Percentiles rank a stretch among this genome's conserved stretches.
Conservation (phyloP, 2,113 vertebrate genomes). For the Tragelaphus imberbis region DNA sequence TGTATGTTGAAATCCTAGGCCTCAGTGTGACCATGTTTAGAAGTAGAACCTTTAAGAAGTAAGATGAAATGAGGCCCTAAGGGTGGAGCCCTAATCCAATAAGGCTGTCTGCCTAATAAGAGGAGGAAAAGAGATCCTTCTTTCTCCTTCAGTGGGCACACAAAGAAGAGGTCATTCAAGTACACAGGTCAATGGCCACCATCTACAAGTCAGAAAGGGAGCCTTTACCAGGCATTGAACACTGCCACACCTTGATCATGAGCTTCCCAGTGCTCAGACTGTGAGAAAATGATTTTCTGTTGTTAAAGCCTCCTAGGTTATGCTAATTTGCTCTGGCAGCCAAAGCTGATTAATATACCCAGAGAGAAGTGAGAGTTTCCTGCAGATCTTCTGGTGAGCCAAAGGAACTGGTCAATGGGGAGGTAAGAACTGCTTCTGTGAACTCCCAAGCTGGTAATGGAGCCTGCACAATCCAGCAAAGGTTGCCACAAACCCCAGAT, state of each 20-base stretch:
- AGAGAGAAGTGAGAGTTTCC: neutral
- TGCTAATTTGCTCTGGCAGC: neutral
- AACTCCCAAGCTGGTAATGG: too few species aligned
- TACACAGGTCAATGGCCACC: neutral
- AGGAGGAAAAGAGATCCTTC: neutral
- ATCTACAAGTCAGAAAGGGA: neutral
- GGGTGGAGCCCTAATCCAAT: neutral
- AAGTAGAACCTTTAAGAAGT: neutral
- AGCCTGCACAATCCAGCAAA: neutral
- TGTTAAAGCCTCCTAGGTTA: neutral
- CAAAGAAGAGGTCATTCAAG: neutral
- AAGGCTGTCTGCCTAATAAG: neutral
- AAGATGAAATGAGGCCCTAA: neutral
- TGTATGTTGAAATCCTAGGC: neutral
- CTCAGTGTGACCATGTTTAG: neutral
- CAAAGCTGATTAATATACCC: neutral
- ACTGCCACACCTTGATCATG: neutral
- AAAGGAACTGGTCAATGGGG: too few species aligned
- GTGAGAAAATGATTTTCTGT: neutral
- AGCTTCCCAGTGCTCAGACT: neutral
- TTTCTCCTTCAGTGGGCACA: neutral
- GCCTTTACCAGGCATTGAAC: neutral
- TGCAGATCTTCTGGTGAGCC: neutral
- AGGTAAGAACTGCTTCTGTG: accelerated
- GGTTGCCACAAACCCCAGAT: neutral